Evolutionary conservation across 2,113 vertebrate species (phyloP), one percentile per base, ranked within the genome.

Genomic region (Aphyosemion australe): DNA sequence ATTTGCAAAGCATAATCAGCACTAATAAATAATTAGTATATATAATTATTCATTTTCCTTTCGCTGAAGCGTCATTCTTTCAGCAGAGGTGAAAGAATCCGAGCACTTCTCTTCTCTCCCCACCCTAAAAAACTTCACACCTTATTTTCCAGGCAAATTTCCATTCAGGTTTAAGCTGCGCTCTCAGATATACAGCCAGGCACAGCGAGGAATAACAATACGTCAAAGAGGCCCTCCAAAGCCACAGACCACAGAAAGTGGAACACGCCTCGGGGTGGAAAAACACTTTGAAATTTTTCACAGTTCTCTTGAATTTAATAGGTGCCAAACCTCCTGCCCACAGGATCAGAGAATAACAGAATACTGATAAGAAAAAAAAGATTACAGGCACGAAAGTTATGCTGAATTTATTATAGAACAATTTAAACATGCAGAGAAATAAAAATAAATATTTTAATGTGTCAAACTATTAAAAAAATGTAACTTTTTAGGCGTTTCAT

Each of bases 211-310:
- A 82, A 89, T 74, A 81, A 77, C 60, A 80, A 79, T 65, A 69
- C 64, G 74, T 85, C 84, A 81, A 80, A 79, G 61, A 47, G 34
- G 57, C 70, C 79, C 80, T 58, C 74, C 13, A 56, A 72, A 76
- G 61, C 65, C 74, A 62, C 58, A 64, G 69, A 65, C 65, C 65
- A 60, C 49, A 68, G 66, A 75, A 85, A 83, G 72, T 71, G 76
- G 76, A 86, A 80, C 81, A 77, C 5, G 75, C 79, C 74, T 66
- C 46, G 53, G 78, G 83, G 48, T 86, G 80, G 81, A 81, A 86
- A 84, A 84, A 76, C 68, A 68, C 70, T 69, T 63, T 16, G 63
- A 56, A 74, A 83, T 71, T 69, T 81, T 73, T 76, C 1, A 14
- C 61, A 45, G 55, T 58, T 47, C 49, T 74, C 56, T 73, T 78